Evolutionary conservation across 2,113 vertebrate species (phyloP).

Genomic region (Corvus cornix): DNA sequence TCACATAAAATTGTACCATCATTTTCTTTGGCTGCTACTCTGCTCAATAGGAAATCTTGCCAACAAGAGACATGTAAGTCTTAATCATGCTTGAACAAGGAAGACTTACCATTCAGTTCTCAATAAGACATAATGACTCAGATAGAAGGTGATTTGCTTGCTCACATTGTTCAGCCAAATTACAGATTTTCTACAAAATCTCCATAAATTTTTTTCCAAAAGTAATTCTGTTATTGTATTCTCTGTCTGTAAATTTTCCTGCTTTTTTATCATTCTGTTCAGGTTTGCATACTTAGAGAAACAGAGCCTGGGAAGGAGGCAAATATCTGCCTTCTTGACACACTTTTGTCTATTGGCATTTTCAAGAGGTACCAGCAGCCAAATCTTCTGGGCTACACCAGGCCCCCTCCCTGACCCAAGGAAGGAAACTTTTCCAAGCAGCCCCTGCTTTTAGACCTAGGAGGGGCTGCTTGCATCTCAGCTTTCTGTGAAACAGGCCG

Average conservation of each 20-base stretch:
- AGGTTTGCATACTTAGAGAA: neutral
- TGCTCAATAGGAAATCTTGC: conserved; percentile 61
- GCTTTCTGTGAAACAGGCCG: neutral
- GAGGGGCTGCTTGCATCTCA: neutral
- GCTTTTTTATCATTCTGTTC: neutral
- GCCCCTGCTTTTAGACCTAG: neutral
- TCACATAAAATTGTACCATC: conserved; percentile 57
- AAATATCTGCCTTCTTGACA: neutral
- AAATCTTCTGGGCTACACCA: neutral
- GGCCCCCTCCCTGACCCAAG: neutral
- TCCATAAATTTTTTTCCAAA: neutral
- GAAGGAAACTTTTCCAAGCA: neutral
- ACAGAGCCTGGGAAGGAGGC: neutral
- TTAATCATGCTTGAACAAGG: conserved; percentile 50
- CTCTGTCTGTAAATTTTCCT: neutral
- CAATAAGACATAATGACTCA: neutral
- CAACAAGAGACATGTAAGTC: conserved; percentile 57
- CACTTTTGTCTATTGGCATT: neutral
- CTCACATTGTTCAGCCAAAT: neutral
- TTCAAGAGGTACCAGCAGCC: neutral
- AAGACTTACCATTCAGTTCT: neutral
- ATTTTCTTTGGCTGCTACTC: conserved; percentile 62
- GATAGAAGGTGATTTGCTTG: neutral
- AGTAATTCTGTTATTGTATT: neutral
- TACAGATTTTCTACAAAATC: neutral